phyloP scores from a whole-genome alignment of 2,797 vertebrate species.

The Hylomyscus alleni region DNA sequence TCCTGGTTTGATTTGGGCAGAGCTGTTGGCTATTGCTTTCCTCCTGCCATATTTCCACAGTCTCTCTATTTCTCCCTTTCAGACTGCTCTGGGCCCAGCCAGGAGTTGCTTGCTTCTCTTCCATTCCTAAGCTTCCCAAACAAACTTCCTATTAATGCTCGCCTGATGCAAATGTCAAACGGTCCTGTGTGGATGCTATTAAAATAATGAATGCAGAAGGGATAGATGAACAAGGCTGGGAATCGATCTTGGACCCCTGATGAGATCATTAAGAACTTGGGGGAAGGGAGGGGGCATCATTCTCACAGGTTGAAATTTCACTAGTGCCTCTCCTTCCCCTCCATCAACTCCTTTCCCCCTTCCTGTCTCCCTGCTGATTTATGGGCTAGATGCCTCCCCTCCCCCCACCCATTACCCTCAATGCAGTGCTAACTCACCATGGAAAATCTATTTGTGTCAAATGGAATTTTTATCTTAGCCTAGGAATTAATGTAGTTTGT shows the following conservation, averaged over 20 bases:
- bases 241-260: conserved; percentile 88
- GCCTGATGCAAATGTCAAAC: conserved; percentile 76
- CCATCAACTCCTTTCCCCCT: conserved; percentile 66
- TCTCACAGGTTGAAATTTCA: conserved; percentile 90
- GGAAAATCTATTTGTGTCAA: conserved; percentile 90
- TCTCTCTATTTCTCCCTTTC: not conserved
- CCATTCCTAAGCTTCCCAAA: conserved; percentile 69
- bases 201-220: conserved; percentile 89
- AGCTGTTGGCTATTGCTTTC: conserved; percentile 1
- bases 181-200: conserved; percentile 85
- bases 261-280: conserved; percentile 88
- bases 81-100: not conserved
- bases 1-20: not conserved
- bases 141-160: conserved; percentile 66
- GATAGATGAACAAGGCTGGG: conserved; percentile 84
- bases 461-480: conserved; percentile 87
- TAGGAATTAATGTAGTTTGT: conserved; percentile 89
- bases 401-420: conserved; percentile 90
- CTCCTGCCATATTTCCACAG: rapidly evolving
- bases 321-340: conserved; percentile 71
- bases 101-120: conserved; percentile 35
- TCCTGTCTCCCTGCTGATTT: conserved; percentile 86
- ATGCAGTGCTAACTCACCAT: conserved; percentile 87
- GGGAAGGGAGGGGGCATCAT: conserved; percentile 72
- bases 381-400: conserved; percentile 85